Base-by-base conservation (phyloP, 2,888 invertebrate genomes). In the Dicroscelio sp. region DNA sequence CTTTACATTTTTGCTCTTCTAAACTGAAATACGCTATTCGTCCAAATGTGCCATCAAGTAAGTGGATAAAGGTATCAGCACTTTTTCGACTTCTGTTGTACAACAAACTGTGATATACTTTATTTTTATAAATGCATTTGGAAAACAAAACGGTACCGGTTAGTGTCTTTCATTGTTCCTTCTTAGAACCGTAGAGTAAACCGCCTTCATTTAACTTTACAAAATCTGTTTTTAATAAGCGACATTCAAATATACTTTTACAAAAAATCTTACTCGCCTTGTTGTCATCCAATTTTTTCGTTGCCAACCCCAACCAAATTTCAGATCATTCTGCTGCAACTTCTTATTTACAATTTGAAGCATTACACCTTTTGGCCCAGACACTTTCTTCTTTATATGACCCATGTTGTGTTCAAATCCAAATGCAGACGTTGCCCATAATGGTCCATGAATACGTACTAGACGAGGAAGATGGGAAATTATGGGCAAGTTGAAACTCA, bases 41-140 rank as follows among this genome's bases (percentile, higher is more conserved):
- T 6, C 71, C 31, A 43, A 35, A 79, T 23, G 86, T 86, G 31
- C 80, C 73, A 25, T 80, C 23, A n/a, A n/a, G n/a, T n/a, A n/a
- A n/a, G n/a, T n/a, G n/a, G n/a, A n/a, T n/a, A n/a, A n/a, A n/a
- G n/a, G n/a, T n/a, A n/a, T n/a, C n/a, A n/a, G n/a, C n/a, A n/a
- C 35, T 67, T 67, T 67, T 67, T 27, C 35, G 30, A 38, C n/a
- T 35, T 35, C 33, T 2, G n/a, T 4, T 35, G 14, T 67, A 67
- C 33, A 67, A 8, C 2, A 23, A n/a, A 67, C 67, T 67, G 27
- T 67, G 23, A 35, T 67, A 67, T 6, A 60, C n/a, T 60, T n/a
- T 60, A 27, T 60, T 17, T 4, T 60, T 60, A 17, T 35, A 65
- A n/a, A 65, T 71, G 30, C 48, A 71, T 35, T 48, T 71, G 27